phyloP scores from a whole-genome alignment of 1,140 invertebrate species.

The Drosophila seguyi region DNA sequence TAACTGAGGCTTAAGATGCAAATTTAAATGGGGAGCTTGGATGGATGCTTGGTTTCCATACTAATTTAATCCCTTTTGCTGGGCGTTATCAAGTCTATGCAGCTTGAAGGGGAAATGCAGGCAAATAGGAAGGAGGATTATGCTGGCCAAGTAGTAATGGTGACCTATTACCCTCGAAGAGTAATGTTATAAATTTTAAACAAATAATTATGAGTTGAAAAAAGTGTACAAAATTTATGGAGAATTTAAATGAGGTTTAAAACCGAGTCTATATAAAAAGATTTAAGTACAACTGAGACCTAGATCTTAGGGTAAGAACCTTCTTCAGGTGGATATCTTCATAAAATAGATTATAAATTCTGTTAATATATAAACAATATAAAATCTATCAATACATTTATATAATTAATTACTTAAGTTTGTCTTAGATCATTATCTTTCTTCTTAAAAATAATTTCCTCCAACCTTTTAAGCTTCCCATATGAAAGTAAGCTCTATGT shows the following conservation, averaged over 20 bases:
- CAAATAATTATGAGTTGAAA: not conserved
- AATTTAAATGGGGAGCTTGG: not conserved
- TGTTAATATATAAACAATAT: no score
- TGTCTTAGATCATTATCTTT: no score
- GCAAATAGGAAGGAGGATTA: not conserved
- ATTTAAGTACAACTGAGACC: no score
- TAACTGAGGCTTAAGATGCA: not conserved
- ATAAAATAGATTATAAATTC: no score
- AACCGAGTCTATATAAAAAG: no score
- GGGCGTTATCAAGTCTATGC: conserved; percentile 30
- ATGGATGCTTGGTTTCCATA: not conserved
- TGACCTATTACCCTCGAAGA: not conserved
- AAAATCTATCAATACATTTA: no score
- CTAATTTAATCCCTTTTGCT: not conserved
- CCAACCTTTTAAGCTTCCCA: not conserved
- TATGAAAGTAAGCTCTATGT: not conserved
- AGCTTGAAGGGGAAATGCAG: not conserved
- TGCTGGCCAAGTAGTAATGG: no score
- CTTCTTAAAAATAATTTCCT: no score
- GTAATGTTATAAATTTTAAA: no score
- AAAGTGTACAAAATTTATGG: fast-evolving
- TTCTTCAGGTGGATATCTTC: no score
- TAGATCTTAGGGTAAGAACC: no score
- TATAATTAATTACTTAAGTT: no score
- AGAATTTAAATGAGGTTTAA: not conserved